Conservation (phyloP, 1,140 invertebrate species). For the Homalodisca vitripennis region DNA sequence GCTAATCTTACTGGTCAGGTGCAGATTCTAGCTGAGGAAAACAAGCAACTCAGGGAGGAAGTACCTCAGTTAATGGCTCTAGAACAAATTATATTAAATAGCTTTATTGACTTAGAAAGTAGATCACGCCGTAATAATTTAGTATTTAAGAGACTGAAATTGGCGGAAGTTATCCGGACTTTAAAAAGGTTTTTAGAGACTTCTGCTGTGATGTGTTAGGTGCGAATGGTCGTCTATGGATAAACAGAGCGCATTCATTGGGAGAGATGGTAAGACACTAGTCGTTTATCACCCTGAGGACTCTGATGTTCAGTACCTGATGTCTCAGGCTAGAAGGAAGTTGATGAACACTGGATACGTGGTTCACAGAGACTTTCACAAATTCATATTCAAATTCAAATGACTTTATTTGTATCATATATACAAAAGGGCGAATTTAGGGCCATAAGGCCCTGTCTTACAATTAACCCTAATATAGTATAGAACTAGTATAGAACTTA, state of each 20-base stretch:
- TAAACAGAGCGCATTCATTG: too few species aligned
- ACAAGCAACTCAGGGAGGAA: not conserved
- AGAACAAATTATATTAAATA: not conserved
- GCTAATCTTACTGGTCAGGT: too few species aligned
- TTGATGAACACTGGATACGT: not conserved
- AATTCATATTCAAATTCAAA: too few species aligned
- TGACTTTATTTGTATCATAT: too few species aligned
- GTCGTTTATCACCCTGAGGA: not conserved
- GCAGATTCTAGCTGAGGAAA: not conserved
- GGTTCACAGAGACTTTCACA: slow-evolving; percentile 1
- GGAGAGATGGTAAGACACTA: not conserved
- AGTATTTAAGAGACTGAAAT: not conserved
- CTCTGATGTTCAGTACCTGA: not conserved
- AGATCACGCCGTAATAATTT: slow-evolving; percentile 3
- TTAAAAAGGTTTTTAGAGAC: not conserved
- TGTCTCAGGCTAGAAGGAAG: not conserved
- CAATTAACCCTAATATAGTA: too few species aligned
- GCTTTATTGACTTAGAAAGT: not conserved
- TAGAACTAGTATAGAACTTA: too few species aligned
- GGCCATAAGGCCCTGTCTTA: too few species aligned
- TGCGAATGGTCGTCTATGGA: not conserved
- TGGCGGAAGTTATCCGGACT: not conserved
- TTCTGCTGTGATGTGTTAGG: not conserved
- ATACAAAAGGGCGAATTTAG: too few species aligned
- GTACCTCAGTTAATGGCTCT: not conserved